A percentile compares a stretch with the other conserved stretches of the same genome.
phyloP scores from a whole-genome alignment of 2,888 invertebrate genomes.

The Lepidochitona cinerea region DNA sequence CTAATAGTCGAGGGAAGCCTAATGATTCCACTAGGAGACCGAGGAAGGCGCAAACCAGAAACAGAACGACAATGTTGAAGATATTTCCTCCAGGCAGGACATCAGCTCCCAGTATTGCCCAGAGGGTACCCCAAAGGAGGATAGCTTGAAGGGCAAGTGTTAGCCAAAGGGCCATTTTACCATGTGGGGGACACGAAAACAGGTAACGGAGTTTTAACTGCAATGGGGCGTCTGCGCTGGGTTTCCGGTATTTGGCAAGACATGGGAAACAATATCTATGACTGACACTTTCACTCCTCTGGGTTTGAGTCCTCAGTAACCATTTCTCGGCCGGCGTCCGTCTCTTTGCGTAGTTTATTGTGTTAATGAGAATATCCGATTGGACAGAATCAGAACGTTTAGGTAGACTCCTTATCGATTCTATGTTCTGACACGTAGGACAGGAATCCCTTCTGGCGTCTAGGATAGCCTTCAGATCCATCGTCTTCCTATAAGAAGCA shows the following conservation, averaged over 20 bases:
- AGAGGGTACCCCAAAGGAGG: constrained; percentile 25
- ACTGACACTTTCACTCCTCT: not conserved
- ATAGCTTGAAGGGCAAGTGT: constrained; percentile 17
- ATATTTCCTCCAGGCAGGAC: constrained; percentile 38
- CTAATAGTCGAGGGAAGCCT: constrained; percentile 34
- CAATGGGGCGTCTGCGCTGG: constrained; percentile 24
- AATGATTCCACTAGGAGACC: constrained; percentile 25
- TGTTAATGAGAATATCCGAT: not conserved
- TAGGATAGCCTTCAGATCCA: not conserved
- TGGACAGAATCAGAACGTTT: not conserved
- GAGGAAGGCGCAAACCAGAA: constrained; percentile 23
- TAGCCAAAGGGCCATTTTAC: constrained; percentile 67
- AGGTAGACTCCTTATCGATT: not conserved
- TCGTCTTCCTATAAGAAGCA: too few species aligned
- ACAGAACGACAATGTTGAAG: constrained; percentile 35
- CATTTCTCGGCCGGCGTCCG: not conserved
- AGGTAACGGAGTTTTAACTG: constrained; percentile 15
- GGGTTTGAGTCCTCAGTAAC: not conserved
- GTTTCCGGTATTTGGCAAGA: constrained; percentile 23
- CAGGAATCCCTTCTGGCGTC: not conserved
- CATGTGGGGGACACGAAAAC: constrained; percentile 39
- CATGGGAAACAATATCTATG: constrained; percentile 12
- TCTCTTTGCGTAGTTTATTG: not conserved
- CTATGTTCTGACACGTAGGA: not conserved
- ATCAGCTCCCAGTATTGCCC: constrained; percentile 24